Evolutionary conservation across 2,797 vertebrate species (phyloP), one percentile per base, ranked within the genome.

Genomic region (Lophotriccus pileatus): DNA sequence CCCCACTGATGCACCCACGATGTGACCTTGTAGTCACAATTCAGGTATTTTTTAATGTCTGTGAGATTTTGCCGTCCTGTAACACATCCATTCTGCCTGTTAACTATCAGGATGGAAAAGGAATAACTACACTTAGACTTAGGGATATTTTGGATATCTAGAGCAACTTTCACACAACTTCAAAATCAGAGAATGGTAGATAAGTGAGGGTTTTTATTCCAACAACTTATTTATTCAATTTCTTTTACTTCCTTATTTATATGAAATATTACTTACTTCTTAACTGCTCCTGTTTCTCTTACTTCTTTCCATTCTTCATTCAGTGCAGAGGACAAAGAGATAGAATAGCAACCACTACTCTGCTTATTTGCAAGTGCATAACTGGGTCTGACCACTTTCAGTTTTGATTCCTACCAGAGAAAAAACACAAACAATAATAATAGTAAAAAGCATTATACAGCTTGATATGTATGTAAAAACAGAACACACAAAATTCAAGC

Each of bases 311-410:
- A 99, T 85, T 97, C 98, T 72, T 97, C 90, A 93, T 97, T 97
- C 17, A 98, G 98, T 83, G 95, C 97, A 64, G 98, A 98, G 30
- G 95, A 97, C 82, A 99, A 80, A 32, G 98, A 98, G 84, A 98
- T 97, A 15, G 93, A 98, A 95, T 98, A 99, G 49, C 97, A 97
- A 84, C 96, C 97, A 94, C 83, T 96, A 34, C 82, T 97, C 97
- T 98, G 98, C 37, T 96, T 98, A 91, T 98, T 99, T 89, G 98
- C 97, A 72, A 99, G 92, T 7, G 98, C 98, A 60, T 99, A 99
- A 84, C 75, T 97, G 69, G 95, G 96, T 28, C 93, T 98, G 64
- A 43, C 28, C 62, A 68, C 94, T 73, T 97, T 96, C 59, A 21
- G 27, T 77, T 81, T 96, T 85, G 97, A 96, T 53, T 88, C 93